These are phyloP conservation scores for Drosophila leontia DNA, from an alignment of 1,140 invertebrate genomes.

Conservation along the genomic window DNA sequence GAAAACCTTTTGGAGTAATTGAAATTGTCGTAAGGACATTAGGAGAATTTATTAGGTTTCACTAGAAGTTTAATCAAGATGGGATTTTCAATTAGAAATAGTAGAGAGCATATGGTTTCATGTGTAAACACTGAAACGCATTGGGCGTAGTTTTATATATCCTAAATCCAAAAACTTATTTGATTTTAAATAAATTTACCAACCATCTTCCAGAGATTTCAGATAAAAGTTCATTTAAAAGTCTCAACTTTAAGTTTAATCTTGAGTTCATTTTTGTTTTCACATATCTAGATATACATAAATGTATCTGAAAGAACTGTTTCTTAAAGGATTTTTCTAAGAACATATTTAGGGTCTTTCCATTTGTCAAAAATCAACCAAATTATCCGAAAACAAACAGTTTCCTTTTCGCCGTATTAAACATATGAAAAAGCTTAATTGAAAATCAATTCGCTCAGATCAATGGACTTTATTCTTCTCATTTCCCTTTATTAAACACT, in stretches of 20 bases:
- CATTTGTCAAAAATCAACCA: background rate
- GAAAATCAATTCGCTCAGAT: slow-evolving; percentile 9
- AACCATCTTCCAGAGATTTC: background rate
- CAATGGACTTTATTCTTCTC: slow-evolving; percentile 5
- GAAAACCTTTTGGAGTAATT: slow-evolving; percentile 43
- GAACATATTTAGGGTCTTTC: accelerated
- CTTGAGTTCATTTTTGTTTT: background rate
- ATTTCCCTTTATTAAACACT: background rate
- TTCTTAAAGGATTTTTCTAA: background rate
- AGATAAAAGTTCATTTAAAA: background rate
- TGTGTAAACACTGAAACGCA: background rate
- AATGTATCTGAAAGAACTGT: background rate
- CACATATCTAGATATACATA: too few species aligned
- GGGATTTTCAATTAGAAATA: background rate
- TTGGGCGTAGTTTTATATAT: too few species aligned
- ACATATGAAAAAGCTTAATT: background rate
- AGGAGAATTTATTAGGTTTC: slow-evolving; percentile 8
- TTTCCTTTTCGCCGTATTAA: background rate
- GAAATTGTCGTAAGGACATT: slow-evolving; percentile 29
- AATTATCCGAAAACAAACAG: background rate
- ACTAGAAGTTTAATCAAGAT: background rate
- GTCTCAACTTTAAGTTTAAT: background rate
- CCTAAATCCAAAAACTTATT: too few species aligned
- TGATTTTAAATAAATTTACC: background rate
- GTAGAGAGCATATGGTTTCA: background rate